Percentiles rank a stretch among this genome's conserved stretches.
These are phyloP conservation scores for Agriotes lineatus DNA, from an alignment of 2,888 invertebrate species.

Conservation along the genomic window DNA sequence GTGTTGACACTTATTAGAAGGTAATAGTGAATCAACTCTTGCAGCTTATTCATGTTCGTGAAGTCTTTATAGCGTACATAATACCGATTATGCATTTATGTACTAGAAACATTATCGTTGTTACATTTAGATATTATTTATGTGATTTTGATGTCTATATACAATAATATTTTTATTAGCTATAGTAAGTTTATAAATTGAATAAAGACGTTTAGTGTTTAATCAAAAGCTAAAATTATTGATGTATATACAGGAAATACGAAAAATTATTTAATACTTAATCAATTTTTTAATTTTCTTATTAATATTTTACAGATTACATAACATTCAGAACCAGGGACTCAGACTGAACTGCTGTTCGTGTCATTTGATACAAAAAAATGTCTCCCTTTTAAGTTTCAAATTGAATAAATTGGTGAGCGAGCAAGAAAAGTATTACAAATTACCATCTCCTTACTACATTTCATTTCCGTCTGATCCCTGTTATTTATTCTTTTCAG, in stretches of 20 bases:
- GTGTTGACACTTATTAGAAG: constrained; percentile 49
- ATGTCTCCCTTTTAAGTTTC: too few relatives aligned
- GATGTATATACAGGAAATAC: constrained; percentile 40
- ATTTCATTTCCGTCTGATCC: constrained; percentile 11
- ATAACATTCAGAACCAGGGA: not conserved
- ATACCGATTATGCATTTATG: constrained; percentile 58
- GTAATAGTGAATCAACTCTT: constrained; percentile 40
- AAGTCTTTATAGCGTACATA: constrained; percentile 55
- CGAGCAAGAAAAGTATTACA: too few relatives aligned
- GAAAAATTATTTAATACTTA: constrained; percentile 28
- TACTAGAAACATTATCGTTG: constrained; percentile 60
- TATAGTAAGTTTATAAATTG: constrained; percentile 49
- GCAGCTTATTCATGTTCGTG: constrained; percentile 59
- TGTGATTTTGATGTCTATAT: constrained; percentile 61
- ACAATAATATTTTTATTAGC: constrained; percentile 52
- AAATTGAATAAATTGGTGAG: too few relatives aligned
- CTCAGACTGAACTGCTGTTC: not conserved
- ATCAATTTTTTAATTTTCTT: constrained; percentile 15
- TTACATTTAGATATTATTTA: constrained; percentile 64
- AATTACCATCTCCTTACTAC: too few relatives aligned
- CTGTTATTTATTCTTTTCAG: not conserved
- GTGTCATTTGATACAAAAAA: too few relatives aligned
- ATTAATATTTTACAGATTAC: constrained; percentile 17
- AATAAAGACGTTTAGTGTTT: constrained; percentile 41
- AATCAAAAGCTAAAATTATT: constrained; percentile 38